Evolutionary conservation across 2,797 vertebrate genomes (phyloP), one percentile per base, ranked within the genome.

Genomic region (Clangula hyemalis): DNA sequence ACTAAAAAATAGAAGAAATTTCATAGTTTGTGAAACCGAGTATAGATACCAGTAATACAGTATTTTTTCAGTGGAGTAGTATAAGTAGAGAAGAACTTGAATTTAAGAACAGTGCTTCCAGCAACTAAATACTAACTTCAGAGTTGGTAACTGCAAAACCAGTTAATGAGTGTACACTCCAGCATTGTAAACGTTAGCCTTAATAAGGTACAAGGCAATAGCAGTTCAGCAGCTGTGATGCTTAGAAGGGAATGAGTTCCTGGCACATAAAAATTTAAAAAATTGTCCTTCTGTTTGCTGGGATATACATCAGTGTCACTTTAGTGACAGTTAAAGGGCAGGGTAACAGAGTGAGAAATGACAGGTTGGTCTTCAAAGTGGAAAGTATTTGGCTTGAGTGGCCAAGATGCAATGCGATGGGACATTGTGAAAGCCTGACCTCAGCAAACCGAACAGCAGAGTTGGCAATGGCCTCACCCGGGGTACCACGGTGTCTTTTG

Each of bases 321-420:
- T 82, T 8, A 71, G 45, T 94, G 94, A 87, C 90, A 89, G 77
- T 68, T 94, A 90, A 94, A 97, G 80, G 87, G 74, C 94, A 96
- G 71, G 36, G 57, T 90, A 85, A 92, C 87, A 66, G 78, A 95
- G 91, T 94, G 74, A 94, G 68, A 94, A 93, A 89, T 82, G 87
- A 83, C 95, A 94, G 49, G 49, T 70, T 32, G n/a, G 64, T 86
- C 51, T 84, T 94, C 77, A 62, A 68, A 94, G 74, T 90, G 89
- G 70, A 91, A 93, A 86, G 45, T 25, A 41, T 76, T 93, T 86
- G 71, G 93, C 49, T 12, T 10, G 36, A n/a, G 6, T 79, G 70
- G 76, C 70, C 73, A 61, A 60, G 86, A 61, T 79, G 11, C 64
- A 53, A 71, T 22, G 38, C 17, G 47, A 85, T 68, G 72, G 77